phyloP scores from a whole-genome alignment of 2,797 vertebrate genomes.

The Hapalemur alaotrensis region DNA sequence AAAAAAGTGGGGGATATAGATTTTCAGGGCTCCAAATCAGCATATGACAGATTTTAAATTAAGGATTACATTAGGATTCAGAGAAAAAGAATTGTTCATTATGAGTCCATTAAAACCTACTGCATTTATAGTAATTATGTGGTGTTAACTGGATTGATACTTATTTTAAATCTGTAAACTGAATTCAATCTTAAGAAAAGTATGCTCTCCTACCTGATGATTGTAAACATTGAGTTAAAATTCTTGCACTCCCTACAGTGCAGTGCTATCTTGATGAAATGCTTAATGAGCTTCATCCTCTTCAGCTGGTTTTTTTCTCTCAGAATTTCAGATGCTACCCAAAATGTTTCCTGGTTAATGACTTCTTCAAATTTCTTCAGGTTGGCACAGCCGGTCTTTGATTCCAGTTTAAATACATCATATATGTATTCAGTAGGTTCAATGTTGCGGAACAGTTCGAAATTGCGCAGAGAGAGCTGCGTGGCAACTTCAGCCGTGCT shows the following conservation, averaged over 20 bases:
- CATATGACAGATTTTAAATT: neutral
- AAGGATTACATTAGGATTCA: neutral
- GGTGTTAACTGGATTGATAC: neutral
- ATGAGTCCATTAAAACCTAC: neutral
- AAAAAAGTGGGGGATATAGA: neutral
- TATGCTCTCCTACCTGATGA: constrained; percentile 92
- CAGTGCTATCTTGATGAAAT: constrained; percentile 98
- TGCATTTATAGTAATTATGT: neutral
- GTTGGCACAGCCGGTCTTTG: constrained; percentile 91
- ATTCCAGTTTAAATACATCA: constrained; percentile 96
- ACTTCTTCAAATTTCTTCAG: constrained; percentile 98
- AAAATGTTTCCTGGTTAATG: constrained; percentile 99
- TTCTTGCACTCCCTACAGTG: constrained; percentile 99
- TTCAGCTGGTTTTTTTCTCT: constrained; percentile 97
- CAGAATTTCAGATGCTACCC: constrained; percentile 97
- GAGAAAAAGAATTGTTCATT: neutral
- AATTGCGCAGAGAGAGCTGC: too few species aligned
- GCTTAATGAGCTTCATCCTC: constrained; percentile 98
- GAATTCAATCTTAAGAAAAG: neutral
- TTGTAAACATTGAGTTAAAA: constrained; percentile 99
- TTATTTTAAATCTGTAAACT: neutral
- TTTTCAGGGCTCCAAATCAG: neutral
- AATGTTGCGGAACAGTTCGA: too few species aligned
- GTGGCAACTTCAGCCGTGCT: too few species aligned
- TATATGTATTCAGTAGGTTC: too few species aligned